Evolutionary conservation across 64 coral and sea anemone genomes (phyloP).

Genomic region (Stylophora pistillata): DNA sequence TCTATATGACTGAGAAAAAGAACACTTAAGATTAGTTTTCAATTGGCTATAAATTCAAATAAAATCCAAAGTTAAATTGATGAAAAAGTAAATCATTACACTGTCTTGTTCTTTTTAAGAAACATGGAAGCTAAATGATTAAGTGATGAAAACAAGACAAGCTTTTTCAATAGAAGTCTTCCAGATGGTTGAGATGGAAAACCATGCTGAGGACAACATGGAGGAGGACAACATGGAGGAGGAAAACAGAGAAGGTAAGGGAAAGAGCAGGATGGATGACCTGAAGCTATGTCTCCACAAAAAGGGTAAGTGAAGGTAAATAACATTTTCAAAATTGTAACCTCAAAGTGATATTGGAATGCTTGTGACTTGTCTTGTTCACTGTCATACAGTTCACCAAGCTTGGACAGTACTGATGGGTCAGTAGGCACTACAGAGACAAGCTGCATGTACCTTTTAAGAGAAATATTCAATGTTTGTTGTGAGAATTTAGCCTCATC

Average conservation of each 20-base stretch:
- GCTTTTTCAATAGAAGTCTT: too few relatives aligned
- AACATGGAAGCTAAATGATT: too few relatives aligned
- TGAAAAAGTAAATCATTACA: too few relatives aligned
- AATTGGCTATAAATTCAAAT: too few relatives aligned
- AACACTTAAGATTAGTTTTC: background rate
- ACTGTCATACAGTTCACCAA: constrained; percentile 95
- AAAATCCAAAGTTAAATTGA: too few relatives aligned
- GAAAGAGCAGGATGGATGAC: too few relatives aligned
- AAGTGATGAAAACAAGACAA: too few relatives aligned
- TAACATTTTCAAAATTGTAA: background rate
- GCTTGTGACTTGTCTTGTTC: constrained; percentile 98
- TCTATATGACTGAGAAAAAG: constrained; percentile 61
- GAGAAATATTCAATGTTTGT: background rate
- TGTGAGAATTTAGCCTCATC: background rate
- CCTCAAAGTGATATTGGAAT: constrained; percentile 99
- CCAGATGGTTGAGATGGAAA: too few relatives aligned
- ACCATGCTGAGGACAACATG: too few relatives aligned
- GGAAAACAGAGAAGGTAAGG: too few relatives aligned
- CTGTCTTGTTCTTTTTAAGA: too few relatives aligned
- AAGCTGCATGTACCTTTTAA: constrained; percentile 94
- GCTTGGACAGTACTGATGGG: constrained; percentile 84
- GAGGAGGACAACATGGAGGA: too few relatives aligned
- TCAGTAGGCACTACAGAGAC: constrained; percentile 96
- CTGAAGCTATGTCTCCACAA: background rate
- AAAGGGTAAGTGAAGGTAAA: background rate